Evolutionary conservation across 2,888 invertebrate species (phyloP), one percentile per base, ranked within the genome.

Genomic region (Caenorhabditis virilis): DNA sequence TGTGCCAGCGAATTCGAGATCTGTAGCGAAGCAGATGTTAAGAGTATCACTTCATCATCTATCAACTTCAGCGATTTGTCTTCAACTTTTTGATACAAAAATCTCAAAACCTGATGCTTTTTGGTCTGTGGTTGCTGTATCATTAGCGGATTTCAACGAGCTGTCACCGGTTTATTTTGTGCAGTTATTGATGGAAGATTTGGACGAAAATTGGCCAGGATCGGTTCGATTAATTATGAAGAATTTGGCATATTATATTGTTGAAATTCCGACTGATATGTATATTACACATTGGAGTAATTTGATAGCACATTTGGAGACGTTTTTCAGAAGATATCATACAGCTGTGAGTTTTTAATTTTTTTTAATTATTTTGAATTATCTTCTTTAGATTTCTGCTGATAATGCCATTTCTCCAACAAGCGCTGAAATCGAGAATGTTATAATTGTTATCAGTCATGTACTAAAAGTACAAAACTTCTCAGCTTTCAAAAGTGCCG

Each of bases 1-100:
- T 69, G 87, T 95, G 71, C 94, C 97, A 0, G 95, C 95, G 63
- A 93, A 94, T 82, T 92, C 92, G 3, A 90, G 92, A 69, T 93
- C 93, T 83, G 94, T 97, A 26, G 95, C 95, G 22, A 90, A 94
- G 84, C 98, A 98, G 86, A 95, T 97, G 86, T 87, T 98, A 62
- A 89, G 98, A 75, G 97, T 95, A 84, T 91, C 93, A 64, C 87
- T 98, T 53, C 97, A 98, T 84, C 82, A 97, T 85, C 87, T 98
- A 53, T 93, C 95, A 0, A 94, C 95, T 0, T 94, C 97, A 85
- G 94, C 95, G 70, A 91, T 98, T 64, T 97, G 97, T 84, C 88
- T 92, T 70, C 95, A 97, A 86, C 89, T 98, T 11, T 80, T 80
- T 57, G 79, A 80, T 54, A 70, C 75, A 9, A 55, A 59, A 15